Conservation (phyloP, 30 jellyfish, hydroid and myxozoan genomes). For the Turritopsis rubra region DNA sequence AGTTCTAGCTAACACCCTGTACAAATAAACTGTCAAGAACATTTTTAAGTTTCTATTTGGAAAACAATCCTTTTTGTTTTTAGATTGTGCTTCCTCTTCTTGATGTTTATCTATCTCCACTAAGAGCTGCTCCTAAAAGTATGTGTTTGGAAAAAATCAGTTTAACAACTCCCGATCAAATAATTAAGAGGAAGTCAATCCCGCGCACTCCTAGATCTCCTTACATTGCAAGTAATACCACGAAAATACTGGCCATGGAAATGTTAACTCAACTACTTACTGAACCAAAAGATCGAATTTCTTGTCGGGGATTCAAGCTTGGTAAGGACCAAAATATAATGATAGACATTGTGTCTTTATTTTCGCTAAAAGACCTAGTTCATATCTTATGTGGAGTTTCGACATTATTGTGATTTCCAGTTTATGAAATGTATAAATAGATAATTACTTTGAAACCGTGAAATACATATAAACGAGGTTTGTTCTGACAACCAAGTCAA, state of each 20-base stretch:
- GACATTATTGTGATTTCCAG: slow-evolving; percentile 1
- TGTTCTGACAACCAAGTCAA: too few species aligned
- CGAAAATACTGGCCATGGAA: slow-evolving; percentile 23
- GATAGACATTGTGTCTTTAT: too few species aligned
- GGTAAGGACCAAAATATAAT: slow-evolving; percentile 17
- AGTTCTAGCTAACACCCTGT: too few species aligned
- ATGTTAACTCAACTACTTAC: slow-evolving; percentile 10
- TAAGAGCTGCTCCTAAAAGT: not conserved
- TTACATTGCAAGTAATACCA: not conserved
- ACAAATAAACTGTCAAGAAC: too few species aligned
- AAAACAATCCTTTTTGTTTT: too few species aligned
- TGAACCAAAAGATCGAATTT: not conserved
- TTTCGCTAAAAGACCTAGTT: not conserved
- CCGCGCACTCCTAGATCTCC: slow-evolving; percentile 17
- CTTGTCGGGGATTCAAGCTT: not conserved
- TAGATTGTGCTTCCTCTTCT: slow-evolving; percentile 10
- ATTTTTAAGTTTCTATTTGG: too few species aligned
- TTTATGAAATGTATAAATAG: too few species aligned
- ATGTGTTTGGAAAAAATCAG: not conserved
- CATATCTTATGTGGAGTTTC: not conserved
- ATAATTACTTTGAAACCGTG: too few species aligned
- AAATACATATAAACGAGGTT: too few species aligned
- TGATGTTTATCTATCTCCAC: slow-evolving; percentile 5
- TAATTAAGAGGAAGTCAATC: not conserved
- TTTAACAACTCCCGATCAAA: not conserved